phyloP scores from a whole-genome alignment of 2,113 vertebrate genomes.

The Sander lucioperca region DNA sequence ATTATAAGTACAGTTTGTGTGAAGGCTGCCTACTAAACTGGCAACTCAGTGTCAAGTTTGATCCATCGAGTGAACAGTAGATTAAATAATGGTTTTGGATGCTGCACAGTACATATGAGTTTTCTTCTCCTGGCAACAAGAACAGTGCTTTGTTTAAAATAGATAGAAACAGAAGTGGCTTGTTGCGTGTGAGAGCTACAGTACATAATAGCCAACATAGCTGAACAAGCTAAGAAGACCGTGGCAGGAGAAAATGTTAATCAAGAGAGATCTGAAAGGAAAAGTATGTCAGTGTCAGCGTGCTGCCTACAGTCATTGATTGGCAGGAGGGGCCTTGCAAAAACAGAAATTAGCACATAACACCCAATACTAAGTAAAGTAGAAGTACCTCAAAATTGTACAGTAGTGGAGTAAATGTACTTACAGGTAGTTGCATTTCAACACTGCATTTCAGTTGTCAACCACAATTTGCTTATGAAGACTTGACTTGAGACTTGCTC shows the following conservation, averaged over 20 bases:
- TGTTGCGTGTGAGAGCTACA: not conserved
- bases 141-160: not conserved
- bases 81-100: not conserved
- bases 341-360: constrained; percentile 11
- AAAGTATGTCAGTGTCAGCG: not conserved
- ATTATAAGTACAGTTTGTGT: not conserved
- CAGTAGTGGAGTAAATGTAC: no score
- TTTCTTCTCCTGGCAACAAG: not conserved
- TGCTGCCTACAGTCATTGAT: constrained; percentile 6
- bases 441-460: not conserved
- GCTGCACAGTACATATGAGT: not conserved
- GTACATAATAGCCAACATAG: not conserved
- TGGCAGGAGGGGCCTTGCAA: not conserved
- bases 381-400: no score
- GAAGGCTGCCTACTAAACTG: not conserved
- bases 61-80: not conserved
- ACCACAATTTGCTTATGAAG: not conserved
- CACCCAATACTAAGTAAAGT: no score
- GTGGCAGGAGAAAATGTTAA: not conserved
- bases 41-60: not conserved
- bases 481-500: not conserved
- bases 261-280: not conserved
- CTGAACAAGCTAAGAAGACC: not conserved
- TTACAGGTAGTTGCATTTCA: not conserved
- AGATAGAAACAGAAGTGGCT: not conserved